phyloP scores from a whole-genome alignment of 1,140 invertebrate genomes.

The Goniozus legneri region DNA sequence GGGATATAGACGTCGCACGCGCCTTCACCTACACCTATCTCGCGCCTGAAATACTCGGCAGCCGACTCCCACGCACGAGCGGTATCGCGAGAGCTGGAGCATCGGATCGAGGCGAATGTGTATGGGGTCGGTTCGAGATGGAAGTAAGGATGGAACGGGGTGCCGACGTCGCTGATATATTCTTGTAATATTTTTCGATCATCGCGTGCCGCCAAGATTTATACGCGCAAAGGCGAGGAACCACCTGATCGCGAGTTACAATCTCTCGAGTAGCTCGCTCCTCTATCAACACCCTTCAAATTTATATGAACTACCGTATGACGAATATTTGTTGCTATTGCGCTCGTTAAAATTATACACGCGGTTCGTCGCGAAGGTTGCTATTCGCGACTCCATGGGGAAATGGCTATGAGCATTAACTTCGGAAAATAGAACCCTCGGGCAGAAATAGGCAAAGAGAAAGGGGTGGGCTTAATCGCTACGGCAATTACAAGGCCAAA shows the following conservation, averaged over 20 bases:
- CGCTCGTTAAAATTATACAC: no score
- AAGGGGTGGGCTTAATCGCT: no score
- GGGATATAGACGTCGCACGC: conserved; percentile 48
- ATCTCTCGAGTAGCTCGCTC: conserved; percentile 23
- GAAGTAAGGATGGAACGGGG: conserved; percentile 21
- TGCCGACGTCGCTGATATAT: conserved; percentile 54
- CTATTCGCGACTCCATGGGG: no score
- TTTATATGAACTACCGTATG: no score
- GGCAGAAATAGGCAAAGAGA: no score
- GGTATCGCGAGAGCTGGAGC: conserved; percentile 30
- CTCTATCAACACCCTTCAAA: no score
- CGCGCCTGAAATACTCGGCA: conserved; percentile 4
- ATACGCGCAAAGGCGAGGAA: conserved; percentile 40
- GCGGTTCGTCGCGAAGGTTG: no score
- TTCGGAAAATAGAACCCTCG: no score
- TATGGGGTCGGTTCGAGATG: conserved; percentile 4
- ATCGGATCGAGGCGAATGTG: conserved; percentile 26
- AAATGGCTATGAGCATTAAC: no score
- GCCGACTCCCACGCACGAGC: conserved; percentile 13
- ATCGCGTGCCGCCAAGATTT: conserved; percentile 54
- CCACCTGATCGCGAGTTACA: conserved; percentile 52
- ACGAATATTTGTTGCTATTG: no score
- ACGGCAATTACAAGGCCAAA: conserved; percentile 18
- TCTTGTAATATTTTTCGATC: conserved; percentile 57
- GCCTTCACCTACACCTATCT: conserved; percentile 23